Percentiles rank a stretch among this genome's conserved stretches.
phyloP scores from a whole-genome alignment of 92 coral and sea anemone species.

The Palythoa grandiflora region DNA sequence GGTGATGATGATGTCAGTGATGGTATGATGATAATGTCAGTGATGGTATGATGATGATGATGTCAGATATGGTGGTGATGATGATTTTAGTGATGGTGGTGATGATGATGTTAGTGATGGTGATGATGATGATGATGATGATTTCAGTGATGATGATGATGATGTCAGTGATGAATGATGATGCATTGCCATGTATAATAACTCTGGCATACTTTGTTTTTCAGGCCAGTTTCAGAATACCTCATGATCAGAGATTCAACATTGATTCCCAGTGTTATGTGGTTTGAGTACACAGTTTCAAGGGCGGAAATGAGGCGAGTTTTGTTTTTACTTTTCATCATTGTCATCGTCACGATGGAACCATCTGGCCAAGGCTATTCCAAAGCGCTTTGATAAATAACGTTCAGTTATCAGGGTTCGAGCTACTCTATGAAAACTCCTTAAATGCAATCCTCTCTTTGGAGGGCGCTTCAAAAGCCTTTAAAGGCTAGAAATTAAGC shows the following conservation, averaged over 20 bases:
- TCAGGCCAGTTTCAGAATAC: conserved; percentile 95
- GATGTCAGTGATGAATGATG: background rate
- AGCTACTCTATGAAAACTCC: too few relatives aligned
- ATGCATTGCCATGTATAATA: background rate
- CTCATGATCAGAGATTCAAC: conserved; percentile 97
- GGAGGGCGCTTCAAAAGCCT: too few relatives aligned
- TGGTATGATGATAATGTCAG: too few relatives aligned
- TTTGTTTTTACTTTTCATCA: background rate
- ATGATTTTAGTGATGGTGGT: background rate
- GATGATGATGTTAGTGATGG: background rate
- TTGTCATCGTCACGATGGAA: too few relatives aligned
- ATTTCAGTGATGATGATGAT: background rate
- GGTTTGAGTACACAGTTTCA: conserved; percentile 99
- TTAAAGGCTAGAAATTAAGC: too few relatives aligned
- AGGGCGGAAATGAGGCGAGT: conserved; percentile 93
- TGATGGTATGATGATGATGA: background rate
- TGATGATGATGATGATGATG: background rate
- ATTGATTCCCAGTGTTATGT: conserved; percentile 94
- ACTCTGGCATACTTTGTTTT: background rate
- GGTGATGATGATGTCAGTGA: background rate
- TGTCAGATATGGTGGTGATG: background rate
- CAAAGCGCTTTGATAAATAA: too few relatives aligned
- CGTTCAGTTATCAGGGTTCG: too few relatives aligned
- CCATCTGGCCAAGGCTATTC: too few relatives aligned
- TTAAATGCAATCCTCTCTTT: too few relatives aligned